phyloP scores from a whole-genome alignment of 2,113 vertebrate genomes.

The Mesocricetus auratus region DNA sequence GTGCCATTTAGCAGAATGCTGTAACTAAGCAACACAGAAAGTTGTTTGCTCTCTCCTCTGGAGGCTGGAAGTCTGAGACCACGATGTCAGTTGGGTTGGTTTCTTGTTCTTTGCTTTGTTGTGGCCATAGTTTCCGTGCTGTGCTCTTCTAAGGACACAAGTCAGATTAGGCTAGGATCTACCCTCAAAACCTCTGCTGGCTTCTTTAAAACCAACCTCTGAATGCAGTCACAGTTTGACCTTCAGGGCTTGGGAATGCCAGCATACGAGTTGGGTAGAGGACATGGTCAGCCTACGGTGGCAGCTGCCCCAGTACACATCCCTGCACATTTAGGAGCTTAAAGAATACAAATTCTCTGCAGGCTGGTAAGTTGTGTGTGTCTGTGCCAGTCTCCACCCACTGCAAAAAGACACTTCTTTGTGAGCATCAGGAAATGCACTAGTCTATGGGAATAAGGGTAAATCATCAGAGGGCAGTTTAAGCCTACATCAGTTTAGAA shows the following conservation, averaged over 20 bases:
- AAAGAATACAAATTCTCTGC: neutral
- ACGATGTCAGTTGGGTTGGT: rapidly evolving
- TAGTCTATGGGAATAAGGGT: neutral
- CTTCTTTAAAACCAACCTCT: neutral
- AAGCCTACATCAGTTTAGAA: neutral
- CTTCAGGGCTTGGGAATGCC: neutral
- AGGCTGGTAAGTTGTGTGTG: neutral
- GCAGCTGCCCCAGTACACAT: too few relatives aligned
- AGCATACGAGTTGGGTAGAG: neutral
- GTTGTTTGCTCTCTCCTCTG: too few relatives aligned
- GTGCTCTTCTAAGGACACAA: neutral
- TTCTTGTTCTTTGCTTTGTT: neutral
- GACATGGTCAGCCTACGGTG: neutral
- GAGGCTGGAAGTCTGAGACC: neutral
- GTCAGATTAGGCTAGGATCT: neutral
- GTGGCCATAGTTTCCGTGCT: too few relatives aligned
- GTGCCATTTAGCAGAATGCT: rapidly evolving
- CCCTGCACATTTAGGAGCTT: neutral
- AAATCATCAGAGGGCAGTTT: neutral
- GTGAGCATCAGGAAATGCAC: too few relatives aligned
- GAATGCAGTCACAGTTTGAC: too few relatives aligned
- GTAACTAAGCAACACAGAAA: too few relatives aligned
- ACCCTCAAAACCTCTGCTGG: neutral
- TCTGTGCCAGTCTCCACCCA: neutral
- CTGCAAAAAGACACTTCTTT: neutral